Base-by-base conservation (phyloP, 2,797 vertebrate species). In the Alectoris magna region DNA sequence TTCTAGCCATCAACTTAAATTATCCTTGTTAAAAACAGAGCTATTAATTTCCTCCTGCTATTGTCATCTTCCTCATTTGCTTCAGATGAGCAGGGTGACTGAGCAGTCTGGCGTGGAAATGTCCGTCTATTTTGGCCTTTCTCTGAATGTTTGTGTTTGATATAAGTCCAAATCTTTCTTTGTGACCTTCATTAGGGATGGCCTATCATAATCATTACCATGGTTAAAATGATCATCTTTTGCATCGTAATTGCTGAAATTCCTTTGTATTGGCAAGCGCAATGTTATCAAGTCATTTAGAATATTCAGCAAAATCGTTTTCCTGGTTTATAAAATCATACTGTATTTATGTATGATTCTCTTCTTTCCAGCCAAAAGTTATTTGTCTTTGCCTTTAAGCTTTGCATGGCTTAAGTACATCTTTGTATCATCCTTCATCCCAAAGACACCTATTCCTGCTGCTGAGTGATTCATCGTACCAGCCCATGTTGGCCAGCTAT, bases 181-280 rank as follows among this genome's bases (percentile, higher is more conserved):
- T 76, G 62, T 94, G 84, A 91, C 49, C 72, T 89, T 89, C 85
- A 67, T 94, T 91, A 92, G 67, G 59, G 83, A 75, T 64, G 24
- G 31, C 59, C 66, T 85, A 51, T 76, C 56, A 58, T 69, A 59
- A 77, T 53, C 68, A 79, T 91, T 94, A 62, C 19, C 17, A 16
- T 34, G 58, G 78, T 73, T 76, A 48, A 93, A 91, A 85, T 59
- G 46, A 91, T 91, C 92, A 84, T 69, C 62, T 72, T 95, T 92
- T 89, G 76, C 63, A 70, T 92, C 55, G 60, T 88, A 77, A 85
- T 95, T 94, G 68, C 84, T 80, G 8, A 71, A 91, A 88, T 89
- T 85, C 75, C 85, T 95, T 96, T 91, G 94, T 89, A 73, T 96
- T 96, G 96, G 95, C 87, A 51, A 81, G 16, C 80, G 29, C 16